These are phyloP conservation scores for Apostichopus japonicus DNA, from an alignment of 35 echinoderm and acorn worm species.

Conservation along the genomic window DNA sequence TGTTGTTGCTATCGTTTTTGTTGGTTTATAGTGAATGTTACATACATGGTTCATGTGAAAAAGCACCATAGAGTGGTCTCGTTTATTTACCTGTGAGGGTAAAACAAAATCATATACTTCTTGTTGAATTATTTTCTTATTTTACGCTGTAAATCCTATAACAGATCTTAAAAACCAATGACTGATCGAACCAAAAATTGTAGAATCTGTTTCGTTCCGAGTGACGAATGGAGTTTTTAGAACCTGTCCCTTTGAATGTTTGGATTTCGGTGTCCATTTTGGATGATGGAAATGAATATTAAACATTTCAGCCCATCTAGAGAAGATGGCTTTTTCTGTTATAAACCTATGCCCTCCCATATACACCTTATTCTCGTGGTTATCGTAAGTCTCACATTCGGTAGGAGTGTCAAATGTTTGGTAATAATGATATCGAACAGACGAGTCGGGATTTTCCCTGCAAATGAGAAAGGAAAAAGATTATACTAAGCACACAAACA, in stretches of 20 bases:
- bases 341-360: constrained; percentile 75
- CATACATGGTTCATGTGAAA: no score
- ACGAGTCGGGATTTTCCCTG: constrained; percentile 74
- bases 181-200: constrained; percentile 23
- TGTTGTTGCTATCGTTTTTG: no score
- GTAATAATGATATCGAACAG: constrained; percentile 82
- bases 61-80: no score
- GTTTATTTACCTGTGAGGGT: no score
- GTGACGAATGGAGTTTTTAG: constrained; percentile 67
- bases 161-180: constrained; percentile 55
- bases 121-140: background rate
- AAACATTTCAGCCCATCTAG: constrained; percentile 69
- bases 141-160: constrained; percentile 51
- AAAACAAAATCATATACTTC: no score
- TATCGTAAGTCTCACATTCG: constrained; percentile 88
- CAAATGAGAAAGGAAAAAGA: constrained; percentile 10
- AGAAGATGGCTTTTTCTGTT: constrained; percentile 85
- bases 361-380: constrained; percentile 73
- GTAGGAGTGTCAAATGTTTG: constrained; percentile 73
- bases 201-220: constrained; percentile 54
- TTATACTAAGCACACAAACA: no score
- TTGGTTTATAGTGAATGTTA: no score
- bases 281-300: constrained; percentile 81
- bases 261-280: constrained; percentile 54
- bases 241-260: background rate